Evolutionary conservation across 2,888 invertebrate species (phyloP).

Genomic region (Serrognathus titanus): DNA sequence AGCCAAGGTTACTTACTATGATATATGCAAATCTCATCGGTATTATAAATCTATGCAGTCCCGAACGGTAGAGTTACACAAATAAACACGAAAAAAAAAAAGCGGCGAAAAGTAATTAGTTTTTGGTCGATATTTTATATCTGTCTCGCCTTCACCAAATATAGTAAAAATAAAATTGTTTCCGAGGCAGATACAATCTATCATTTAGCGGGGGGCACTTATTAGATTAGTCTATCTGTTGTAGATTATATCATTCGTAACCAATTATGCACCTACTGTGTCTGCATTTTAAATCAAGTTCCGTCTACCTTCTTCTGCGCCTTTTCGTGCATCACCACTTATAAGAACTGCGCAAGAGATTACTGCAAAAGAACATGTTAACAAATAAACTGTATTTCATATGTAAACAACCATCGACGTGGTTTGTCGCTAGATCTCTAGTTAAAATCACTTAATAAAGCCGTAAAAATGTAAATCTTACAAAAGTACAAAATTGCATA

Average conservation of each 20-base stretch:
- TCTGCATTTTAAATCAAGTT: slow-evolving; percentile 15
- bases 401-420: too few species aligned
- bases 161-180: slow-evolving; percentile 13
- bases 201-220: slow-evolving; percentile 18
- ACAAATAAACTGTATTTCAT: too few species aligned
- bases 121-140: background rate
- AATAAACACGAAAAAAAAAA: background rate
- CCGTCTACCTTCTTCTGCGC: background rate
- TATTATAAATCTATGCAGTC: too few species aligned
- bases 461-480: too few species aligned
- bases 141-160: slow-evolving; percentile 2
- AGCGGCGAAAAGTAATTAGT: background rate
- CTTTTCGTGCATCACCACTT: too few species aligned
- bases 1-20: background rate
- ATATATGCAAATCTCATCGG: background rate
- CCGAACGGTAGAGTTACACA: background rate
- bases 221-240: slow-evolving; percentile 17
- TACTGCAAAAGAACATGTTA: too few species aligned
- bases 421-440: too few species aligned
- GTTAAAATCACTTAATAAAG: too few species aligned
- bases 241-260: slow-evolving; percentile 19
- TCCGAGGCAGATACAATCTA: slow-evolving; percentile 14
- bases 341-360: too few species aligned
- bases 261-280: slow-evolving; percentile 18
- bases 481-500: too few species aligned